Evolutionary conservation across 2,888 invertebrate species (phyloP).

Genomic region (Limenitis arthemis): DNA sequence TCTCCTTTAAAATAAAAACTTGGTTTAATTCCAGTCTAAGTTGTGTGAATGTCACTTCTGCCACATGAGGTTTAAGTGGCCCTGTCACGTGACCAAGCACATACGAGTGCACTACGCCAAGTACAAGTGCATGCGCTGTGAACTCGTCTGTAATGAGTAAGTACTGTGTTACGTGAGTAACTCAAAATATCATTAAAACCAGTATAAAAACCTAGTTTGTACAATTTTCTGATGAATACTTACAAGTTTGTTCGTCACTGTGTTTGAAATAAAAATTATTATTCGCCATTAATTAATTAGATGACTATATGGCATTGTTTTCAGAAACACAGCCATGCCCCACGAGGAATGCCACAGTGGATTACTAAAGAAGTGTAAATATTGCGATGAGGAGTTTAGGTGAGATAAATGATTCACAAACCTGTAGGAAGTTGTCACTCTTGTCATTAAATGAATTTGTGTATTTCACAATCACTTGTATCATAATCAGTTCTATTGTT

Average conservation of each 20-base stretch:
- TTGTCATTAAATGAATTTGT: no score
- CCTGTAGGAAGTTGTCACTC: no score
- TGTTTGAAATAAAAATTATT: no score
- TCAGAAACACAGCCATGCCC: slow-evolving; percentile 47
- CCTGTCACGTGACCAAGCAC: slow-evolving; percentile 44
- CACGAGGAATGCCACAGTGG: slow-evolving; percentile 60
- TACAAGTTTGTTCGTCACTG: no score
- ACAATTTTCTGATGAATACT: no score
- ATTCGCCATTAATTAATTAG: background rate
- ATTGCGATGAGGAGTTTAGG: slow-evolving; percentile 56
- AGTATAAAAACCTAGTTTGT: no score
- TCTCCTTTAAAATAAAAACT: background rate
- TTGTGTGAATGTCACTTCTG: slow-evolving; percentile 48
- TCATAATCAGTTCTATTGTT: no score
- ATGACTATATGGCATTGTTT: slow-evolving; percentile 12
- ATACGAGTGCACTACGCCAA: slow-evolving; percentile 47
- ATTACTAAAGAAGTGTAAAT: slow-evolving; percentile 41
- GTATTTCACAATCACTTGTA: no score
- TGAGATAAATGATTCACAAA: slow-evolving; percentile 19
- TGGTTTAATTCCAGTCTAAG: slow-evolving; percentile 3
- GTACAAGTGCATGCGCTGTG: slow-evolving; percentile 49
- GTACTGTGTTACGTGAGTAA: slow-evolving; percentile 23
- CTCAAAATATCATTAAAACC: no score
- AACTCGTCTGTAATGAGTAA: slow-evolving; percentile 49
- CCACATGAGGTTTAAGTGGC: slow-evolving; percentile 45